Evolutionary conservation across 2,888 invertebrate genomes (phyloP).

Genomic region (Spisula subtruncata): DNA sequence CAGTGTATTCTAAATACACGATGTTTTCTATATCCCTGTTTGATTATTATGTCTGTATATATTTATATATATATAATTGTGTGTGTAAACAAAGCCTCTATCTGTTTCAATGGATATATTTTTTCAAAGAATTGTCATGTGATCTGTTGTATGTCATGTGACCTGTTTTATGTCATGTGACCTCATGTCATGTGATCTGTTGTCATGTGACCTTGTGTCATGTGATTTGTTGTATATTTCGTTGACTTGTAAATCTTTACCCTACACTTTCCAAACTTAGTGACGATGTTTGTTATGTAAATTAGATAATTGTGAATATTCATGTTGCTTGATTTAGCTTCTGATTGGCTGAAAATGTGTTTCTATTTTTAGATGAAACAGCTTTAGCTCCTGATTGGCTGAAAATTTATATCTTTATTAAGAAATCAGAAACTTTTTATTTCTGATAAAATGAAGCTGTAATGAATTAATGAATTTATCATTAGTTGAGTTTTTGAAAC

Average conservation of each 20-base stretch:
- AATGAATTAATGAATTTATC: too few relatives aligned
- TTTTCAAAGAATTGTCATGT: conserved; percentile 19
- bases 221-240: background rate
- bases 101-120: background rate
- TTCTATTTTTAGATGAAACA: background rate
- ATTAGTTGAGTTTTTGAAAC: background rate
- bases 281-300: background rate
- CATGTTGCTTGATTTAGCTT: background rate
- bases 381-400: background rate
- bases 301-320: conserved; percentile 15
- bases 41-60: background rate
- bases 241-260: conserved; percentile 17
- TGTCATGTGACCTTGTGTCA: background rate
- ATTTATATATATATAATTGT: background rate
- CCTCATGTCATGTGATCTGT: too few relatives aligned
- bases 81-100: conserved; percentile 4
- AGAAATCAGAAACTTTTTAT: background rate
- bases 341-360: background rate
- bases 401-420: background rate
- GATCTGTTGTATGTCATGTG: too few relatives aligned
- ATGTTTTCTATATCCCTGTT: background rate
- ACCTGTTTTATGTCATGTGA: too few relatives aligned
- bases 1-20: conserved; percentile 9
- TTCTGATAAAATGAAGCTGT: too few relatives aligned
- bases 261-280: background rate